phyloP scores from a whole-genome alignment of 53 echinoderm and acorn worm genomes.

The Paelopatides confundens region DNA sequence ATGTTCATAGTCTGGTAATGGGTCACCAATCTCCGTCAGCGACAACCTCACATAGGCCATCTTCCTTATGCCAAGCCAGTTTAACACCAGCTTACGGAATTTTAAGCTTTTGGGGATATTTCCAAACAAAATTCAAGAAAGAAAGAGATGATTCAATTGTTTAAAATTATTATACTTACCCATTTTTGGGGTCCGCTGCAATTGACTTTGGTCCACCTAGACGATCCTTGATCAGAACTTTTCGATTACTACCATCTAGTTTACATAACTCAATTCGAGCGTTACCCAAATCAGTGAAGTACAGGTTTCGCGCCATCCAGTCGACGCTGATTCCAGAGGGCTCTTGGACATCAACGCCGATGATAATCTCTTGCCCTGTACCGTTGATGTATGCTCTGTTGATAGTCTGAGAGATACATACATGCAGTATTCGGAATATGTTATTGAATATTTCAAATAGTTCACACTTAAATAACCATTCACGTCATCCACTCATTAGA shows the following conservation, averaged over 20 bases:
- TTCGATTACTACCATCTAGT: slow-evolving; percentile 79
- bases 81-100: no score
- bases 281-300: slow-evolving; percentile 75
- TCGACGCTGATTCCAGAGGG: slow-evolving; percentile 88
- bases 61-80: no score
- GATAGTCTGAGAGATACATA: slow-evolving; percentile 68
- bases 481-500: no score
- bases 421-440: not conserved
- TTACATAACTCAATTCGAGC: slow-evolving; percentile 87
- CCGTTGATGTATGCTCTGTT: slow-evolving; percentile 93
- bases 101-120: no score
- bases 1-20: no score
- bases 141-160: no score
- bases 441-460: not conserved
- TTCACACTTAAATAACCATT: no score
- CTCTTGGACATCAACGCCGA: slow-evolving; percentile 76
- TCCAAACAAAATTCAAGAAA: no score
- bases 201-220: slow-evolving; percentile 72
- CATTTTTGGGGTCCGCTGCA: slow-evolving; percentile 82
- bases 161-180: slow-evolving; percentile 83
- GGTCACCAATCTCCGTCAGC: no score
- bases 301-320: slow-evolving; percentile 93
- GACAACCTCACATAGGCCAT: no score
- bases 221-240: slow-evolving; percentile 75
- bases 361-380: slow-evolving; percentile 79